phyloP scores from a whole-genome alignment of 23 tunicate species.

The Ciona savignyi region DNA sequence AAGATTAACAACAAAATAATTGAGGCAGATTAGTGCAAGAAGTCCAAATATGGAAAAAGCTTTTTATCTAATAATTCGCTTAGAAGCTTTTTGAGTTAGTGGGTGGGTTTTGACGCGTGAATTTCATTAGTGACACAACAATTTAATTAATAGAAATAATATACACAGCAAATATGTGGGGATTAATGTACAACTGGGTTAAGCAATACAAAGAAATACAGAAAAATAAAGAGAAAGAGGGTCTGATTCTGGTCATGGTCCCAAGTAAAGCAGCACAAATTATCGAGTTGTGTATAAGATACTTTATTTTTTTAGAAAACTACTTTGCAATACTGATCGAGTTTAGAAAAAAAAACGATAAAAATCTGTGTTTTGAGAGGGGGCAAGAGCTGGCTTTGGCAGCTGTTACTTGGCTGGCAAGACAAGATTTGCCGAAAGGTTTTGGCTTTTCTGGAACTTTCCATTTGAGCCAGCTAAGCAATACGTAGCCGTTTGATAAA shows the following conservation, averaged over 20 bases:
- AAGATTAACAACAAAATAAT: no score
- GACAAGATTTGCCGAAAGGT: background rate
- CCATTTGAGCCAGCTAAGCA: background rate
- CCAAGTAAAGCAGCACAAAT: background rate
- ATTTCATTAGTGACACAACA: background rate
- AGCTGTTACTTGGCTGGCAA: background rate
- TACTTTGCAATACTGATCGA: background rate
- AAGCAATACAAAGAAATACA: background rate
- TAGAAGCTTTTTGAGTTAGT: background rate
- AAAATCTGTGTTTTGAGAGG: background rate
- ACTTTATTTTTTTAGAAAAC: background rate
- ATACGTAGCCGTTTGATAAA: background rate
- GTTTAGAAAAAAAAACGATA: background rate
- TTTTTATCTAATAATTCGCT: no score
- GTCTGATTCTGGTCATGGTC: background rate
- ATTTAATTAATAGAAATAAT: background rate
- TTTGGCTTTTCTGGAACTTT: background rate
- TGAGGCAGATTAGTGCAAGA: no score
- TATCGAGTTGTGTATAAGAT: background rate
- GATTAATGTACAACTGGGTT: background rate
- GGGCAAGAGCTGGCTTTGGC: constrained; percentile 2
- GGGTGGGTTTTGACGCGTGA: background rate
- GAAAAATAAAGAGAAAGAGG: background rate
- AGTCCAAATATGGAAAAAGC: no score
- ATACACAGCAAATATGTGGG: background rate